Conservation (phyloP, 2,888 invertebrate species). For the Caenorhabditis imperialis region DNA sequence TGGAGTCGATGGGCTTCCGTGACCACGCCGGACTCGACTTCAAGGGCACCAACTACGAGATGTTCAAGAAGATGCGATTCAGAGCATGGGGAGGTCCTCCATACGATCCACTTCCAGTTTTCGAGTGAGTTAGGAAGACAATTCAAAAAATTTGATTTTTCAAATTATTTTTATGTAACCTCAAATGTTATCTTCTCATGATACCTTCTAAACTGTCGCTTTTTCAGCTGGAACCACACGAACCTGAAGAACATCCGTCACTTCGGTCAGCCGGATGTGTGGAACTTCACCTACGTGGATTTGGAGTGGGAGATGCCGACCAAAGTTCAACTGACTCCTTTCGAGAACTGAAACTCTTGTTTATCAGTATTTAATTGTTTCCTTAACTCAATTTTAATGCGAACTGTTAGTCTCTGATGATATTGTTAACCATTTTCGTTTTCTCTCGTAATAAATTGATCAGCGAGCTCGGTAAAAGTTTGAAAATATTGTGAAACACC, state of each 20-base stretch:
- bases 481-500: no score
- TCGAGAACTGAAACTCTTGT: neutral
- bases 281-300: conserved; percentile 83
- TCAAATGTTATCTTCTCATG: neutral
- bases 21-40: conserved; percentile 85
- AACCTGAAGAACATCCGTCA: conserved; percentile 82
- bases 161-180: no score
- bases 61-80: conserved; percentile 80
- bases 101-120: conserved; percentile 84
- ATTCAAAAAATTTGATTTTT: neutral
- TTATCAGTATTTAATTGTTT: no score
- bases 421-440: no score
- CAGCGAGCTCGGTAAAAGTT: no score
- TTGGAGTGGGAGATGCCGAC: conserved; percentile 70
- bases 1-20: conserved; percentile 84
- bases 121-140: conserved; percentile 80
- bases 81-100: conserved; percentile 82
- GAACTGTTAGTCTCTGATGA: no score
- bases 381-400: no score
- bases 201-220: neutral
- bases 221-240: conserved; percentile 83
- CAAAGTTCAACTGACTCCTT: conserved; percentile 47
- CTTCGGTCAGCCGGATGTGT: conserved; percentile 85
- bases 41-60: conserved; percentile 80
- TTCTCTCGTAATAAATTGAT: no score